Evolutionary conservation across 2,113 vertebrate species (phyloP).

Genomic region (Corvus moneduloides): DNA sequence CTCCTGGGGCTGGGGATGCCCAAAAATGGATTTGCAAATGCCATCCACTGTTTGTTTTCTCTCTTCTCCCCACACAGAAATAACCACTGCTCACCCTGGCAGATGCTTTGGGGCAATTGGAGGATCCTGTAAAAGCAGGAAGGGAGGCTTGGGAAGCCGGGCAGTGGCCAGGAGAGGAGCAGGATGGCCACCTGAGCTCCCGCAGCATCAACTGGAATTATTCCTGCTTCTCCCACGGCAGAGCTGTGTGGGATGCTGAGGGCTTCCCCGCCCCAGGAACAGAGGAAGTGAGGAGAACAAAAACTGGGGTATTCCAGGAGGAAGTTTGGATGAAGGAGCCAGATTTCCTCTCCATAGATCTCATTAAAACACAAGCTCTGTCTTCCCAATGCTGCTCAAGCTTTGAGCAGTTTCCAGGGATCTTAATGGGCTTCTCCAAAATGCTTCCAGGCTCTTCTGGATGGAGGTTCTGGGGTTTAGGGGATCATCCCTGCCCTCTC

Average conservation of each 20-base stretch:
- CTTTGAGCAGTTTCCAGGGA: fast-evolving
- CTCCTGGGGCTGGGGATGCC: not conserved
- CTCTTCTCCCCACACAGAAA: not conserved
- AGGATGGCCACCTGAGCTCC: not conserved
- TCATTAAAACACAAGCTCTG: not conserved
- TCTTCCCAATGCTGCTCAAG: not conserved
- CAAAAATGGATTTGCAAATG: not conserved
- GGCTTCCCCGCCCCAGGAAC: not conserved
- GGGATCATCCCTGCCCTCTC: not conserved
- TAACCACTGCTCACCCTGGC: not conserved
- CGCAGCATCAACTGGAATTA: not conserved
- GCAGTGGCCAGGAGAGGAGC: not conserved
- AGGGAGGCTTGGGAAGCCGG: not conserved
- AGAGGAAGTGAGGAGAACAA: not conserved
- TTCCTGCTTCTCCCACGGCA: not conserved
- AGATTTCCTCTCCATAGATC: not conserved
- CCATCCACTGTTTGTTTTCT: not conserved
- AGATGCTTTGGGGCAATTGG: not conserved
- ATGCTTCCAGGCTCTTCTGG: fast-evolving
- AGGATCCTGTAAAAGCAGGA: not conserved
- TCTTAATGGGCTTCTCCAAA: fast-evolving
- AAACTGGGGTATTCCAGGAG: not conserved
- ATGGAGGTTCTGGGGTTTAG: not conserved
- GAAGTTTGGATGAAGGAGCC: not conserved
- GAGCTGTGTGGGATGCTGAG: not conserved